Evolutionary conservation across 2,113 vertebrate species (phyloP).

Genomic region (Ceyx cyanopectus): DNA sequence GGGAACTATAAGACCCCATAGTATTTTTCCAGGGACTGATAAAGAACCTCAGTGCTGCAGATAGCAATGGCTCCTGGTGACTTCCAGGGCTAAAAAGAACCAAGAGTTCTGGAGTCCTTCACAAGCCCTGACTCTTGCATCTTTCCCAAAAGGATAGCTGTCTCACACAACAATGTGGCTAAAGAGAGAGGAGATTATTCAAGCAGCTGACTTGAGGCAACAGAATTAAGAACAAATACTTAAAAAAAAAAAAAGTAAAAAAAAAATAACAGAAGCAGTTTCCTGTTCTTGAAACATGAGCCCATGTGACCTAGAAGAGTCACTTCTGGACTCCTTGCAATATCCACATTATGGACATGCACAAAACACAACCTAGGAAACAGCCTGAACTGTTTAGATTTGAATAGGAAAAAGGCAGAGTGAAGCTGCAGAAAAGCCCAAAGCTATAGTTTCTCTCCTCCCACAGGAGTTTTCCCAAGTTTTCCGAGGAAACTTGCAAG

Average conservation of each 20-base stretch:
- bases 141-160: neutral
- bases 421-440: neutral
- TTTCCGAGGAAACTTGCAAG: neutral
- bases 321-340: neutral
- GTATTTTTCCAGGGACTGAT: neutral
- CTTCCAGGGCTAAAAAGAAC: neutral
- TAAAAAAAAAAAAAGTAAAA: neutral
- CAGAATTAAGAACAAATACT: conserved; percentile 19
- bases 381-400: neutral
- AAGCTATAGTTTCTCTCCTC: neutral
- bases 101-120: neutral
- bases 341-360: neutral
- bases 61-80: neutral
- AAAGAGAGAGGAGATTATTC: neutral
- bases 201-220: conserved; percentile 24
- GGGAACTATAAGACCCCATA: neutral
- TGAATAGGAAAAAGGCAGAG: neutral
- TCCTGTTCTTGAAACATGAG: conserved; percentile 11
- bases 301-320: neutral
- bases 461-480: neutral
- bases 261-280: neutral
- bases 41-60: neutral
- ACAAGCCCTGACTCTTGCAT: neutral
- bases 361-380: neutral
- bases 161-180: neutral